Percentiles rank a stretch among this genome's conserved stretches.
These are phyloP conservation scores for Pristis pectinata DNA, from an alignment of 2,797 vertebrate genomes.

Conservation along the genomic window DNA sequence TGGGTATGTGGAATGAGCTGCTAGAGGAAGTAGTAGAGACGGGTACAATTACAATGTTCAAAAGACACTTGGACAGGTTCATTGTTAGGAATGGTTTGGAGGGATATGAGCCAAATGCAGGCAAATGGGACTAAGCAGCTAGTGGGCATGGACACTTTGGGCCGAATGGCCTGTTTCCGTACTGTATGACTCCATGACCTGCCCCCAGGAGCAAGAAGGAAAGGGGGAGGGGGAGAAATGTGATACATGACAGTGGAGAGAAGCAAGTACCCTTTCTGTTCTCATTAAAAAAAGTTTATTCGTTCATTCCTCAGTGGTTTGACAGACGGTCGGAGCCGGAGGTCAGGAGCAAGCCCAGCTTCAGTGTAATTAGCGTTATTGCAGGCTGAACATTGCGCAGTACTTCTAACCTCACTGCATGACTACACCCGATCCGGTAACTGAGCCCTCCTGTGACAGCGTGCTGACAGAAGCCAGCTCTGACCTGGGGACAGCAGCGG, in stretches of 20 bases:
- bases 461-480: not conserved
- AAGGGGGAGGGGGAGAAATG: not conserved
- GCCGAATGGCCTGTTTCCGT: too few relatives aligned
- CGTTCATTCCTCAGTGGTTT: not conserved
- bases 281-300: not conserved
- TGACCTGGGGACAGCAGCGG: not conserved
- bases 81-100: too few relatives aligned
- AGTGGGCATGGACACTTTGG: too few relatives aligned
- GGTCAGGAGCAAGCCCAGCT: not conserved
- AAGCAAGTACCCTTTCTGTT: not conserved
- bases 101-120: too few relatives aligned
- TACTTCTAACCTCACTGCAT: not conserved
- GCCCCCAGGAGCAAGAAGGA: too few relatives aligned
- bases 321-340: not conserved
- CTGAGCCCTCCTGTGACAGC: not conserved
- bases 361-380: not conserved
- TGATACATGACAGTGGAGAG: not conserved
- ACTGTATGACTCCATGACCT: too few relatives aligned
- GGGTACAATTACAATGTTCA: too few relatives aligned
- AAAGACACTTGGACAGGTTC: too few relatives aligned
- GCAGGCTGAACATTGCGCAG: not conserved
- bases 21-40: too few relatives aligned
- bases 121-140: too few relatives aligned
- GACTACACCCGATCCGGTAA: slow-evolving; percentile 28
- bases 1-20: too few relatives aligned